Conservation (phyloP, 2,113 vertebrate genomes). For the Raphicerus campestris region DNA sequence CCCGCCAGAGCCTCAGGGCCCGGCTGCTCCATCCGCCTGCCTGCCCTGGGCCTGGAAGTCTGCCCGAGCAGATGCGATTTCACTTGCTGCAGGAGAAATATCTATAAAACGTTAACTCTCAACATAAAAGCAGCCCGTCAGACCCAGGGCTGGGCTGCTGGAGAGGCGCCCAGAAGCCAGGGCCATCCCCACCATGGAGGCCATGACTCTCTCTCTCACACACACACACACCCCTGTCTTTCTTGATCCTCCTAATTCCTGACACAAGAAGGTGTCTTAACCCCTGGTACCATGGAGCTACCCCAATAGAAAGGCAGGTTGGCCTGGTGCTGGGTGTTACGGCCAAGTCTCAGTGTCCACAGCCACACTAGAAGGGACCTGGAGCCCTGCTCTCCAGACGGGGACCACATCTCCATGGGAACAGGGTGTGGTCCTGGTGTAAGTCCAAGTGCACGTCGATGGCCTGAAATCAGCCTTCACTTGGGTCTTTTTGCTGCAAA, state of each 20-base stretch:
- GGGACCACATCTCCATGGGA: neutral
- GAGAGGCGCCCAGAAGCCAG: neutral
- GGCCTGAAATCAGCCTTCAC: neutral
- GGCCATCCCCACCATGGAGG: neutral
- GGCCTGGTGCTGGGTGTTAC: neutral
- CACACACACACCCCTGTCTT: rapidly evolving
- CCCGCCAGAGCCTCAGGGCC: neutral
- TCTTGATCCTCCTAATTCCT: neutral
- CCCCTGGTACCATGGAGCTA: neutral
- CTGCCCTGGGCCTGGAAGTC: constrained; percentile 27
- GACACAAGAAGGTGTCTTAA: neutral
- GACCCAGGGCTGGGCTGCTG: neutral
- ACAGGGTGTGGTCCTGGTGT: neutral
- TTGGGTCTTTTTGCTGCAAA: neutral
- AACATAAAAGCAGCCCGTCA: neutral
- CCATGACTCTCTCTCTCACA: neutral
- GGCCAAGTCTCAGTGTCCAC: rapidly evolving
- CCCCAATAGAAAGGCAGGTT: neutral
- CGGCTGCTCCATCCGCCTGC: neutral
- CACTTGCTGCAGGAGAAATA: constrained; percentile 51
- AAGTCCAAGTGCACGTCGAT: rapidly evolving
- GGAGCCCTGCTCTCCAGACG: neutral
- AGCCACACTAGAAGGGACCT: neutral
- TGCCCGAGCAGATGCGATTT: constrained; percentile 44
- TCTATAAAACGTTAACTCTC: constrained; percentile 16